Conservation (phyloP, 2,113 vertebrate species). For the Argyrosomus japonicus region DNA sequence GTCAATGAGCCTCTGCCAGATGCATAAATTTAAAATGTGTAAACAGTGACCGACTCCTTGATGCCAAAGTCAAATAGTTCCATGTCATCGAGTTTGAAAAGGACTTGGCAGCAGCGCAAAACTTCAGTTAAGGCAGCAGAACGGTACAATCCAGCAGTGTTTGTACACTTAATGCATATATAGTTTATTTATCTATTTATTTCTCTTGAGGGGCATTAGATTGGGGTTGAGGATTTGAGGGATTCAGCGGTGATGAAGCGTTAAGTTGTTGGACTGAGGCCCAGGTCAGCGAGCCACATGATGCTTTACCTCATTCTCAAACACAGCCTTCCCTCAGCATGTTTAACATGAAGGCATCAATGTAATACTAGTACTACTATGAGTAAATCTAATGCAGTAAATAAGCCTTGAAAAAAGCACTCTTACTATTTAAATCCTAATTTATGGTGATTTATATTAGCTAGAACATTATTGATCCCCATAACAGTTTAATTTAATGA, state of each 20-base stretch:
- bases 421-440: background rate
- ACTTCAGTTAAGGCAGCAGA: constrained; percentile 1
- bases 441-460: constrained; percentile 7
- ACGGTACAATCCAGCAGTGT: constrained; percentile 8
- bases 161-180: constrained; percentile 27
- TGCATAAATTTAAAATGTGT: constrained; percentile 53
- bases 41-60: constrained; percentile 46
- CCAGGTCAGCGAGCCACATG: constrained; percentile 57
- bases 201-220: constrained; percentile 51
- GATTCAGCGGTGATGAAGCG: constrained; percentile 60
- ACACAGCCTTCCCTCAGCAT: constrained; percentile 9
- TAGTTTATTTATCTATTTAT: constrained; percentile 43
- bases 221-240: constrained; percentile 49
- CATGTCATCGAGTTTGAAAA: constrained; percentile 53
- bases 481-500: constrained; percentile 9
- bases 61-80: constrained; percentile 63
- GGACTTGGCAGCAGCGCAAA: constrained; percentile 47
- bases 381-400: background rate
- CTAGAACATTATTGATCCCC: background rate
- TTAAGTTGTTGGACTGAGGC: constrained; percentile 59
- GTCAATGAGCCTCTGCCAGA: constrained; percentile 43
- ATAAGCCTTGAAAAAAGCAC: background rate
- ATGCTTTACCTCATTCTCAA: constrained; percentile 49
- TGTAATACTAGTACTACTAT: constrained; percentile 13
- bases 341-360: constrained; percentile 39